phyloP scores from a whole-genome alignment of 1,140 invertebrate genomes.

The Pectinophora gossypiella region DNA sequence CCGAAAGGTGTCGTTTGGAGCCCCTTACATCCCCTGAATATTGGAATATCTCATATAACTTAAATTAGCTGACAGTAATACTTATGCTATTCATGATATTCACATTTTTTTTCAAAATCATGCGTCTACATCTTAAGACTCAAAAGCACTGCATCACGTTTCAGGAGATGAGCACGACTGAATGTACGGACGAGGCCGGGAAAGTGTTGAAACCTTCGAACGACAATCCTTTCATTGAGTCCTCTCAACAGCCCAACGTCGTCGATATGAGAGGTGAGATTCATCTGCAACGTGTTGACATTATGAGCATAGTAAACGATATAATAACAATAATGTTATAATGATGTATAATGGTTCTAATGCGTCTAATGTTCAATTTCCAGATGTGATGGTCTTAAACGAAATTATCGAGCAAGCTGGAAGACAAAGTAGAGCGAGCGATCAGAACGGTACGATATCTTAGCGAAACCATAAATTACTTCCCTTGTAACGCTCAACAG shows the following conservation, averaged over 20 bases:
- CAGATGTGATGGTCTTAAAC: slow-evolving; percentile 98
- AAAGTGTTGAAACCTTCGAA: slow-evolving; percentile 87
- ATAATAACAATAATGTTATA: no score
- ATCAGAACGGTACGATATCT: slow-evolving; percentile 87
- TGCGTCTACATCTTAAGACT: background rate
- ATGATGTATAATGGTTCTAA: background rate
- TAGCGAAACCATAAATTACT: slow-evolving; percentile 12
- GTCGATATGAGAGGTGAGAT: slow-evolving; percentile 95
- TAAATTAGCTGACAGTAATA: no score
- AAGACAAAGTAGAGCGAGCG: slow-evolving; percentile 83
- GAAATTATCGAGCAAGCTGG: slow-evolving; percentile 97
- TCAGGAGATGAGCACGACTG: slow-evolving; percentile 80
- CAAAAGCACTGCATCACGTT: slow-evolving; percentile 14
- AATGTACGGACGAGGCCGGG: slow-evolving; percentile 85
- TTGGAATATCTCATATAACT: no score
- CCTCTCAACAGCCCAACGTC: slow-evolving; percentile 89
- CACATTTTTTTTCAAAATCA: no score
- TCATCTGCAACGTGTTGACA: background rate
- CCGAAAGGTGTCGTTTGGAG: no score
- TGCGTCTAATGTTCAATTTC: slow-evolving; percentile 33
- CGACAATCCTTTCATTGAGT: slow-evolving; percentile 95
- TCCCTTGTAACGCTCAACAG: background rate
- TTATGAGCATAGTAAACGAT: no score
- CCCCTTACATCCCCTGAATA: no score
- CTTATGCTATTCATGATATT: no score